phyloP scores from a whole-genome alignment of 2,888 invertebrate genomes.

The Nesidiocoris tenuis region DNA sequence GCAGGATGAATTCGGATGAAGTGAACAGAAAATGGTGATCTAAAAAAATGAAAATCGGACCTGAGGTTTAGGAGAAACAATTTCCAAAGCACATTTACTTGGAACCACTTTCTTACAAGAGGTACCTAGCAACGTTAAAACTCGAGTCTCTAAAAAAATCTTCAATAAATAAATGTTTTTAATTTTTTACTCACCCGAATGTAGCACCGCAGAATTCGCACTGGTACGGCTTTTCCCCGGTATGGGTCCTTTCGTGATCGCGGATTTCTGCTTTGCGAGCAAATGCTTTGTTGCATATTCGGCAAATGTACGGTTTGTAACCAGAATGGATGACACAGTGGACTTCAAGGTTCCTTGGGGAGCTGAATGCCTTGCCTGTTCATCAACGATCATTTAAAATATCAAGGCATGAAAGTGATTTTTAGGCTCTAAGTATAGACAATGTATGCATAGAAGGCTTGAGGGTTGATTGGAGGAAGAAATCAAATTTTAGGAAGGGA shows the following conservation, averaged over 20 bases:
- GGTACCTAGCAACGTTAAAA: too few species aligned
- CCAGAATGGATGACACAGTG: slow-evolving; percentile 79
- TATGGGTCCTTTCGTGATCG: slow-evolving; percentile 80
- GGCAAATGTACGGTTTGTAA: slow-evolving; percentile 68
- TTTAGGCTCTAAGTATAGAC: too few species aligned
- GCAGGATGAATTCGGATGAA: too few species aligned
- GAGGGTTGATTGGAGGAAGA: too few species aligned
- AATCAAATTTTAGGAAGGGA: too few species aligned
- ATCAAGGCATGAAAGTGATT: too few species aligned
- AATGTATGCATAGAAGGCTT: too few species aligned
- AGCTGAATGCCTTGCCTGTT: slow-evolving; percentile 71
- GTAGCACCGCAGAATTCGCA: slow-evolving; percentile 76
- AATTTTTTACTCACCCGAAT: slow-evolving; percentile 59
- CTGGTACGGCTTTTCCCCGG: slow-evolving; percentile 75
- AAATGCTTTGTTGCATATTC: slow-evolving; percentile 71
- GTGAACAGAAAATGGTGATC: too few species aligned
- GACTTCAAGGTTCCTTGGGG: slow-evolving; percentile 73
- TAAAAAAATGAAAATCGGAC: too few species aligned
- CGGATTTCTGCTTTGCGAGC: slow-evolving; percentile 73
- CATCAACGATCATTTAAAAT: slow-evolving; percentile 47
- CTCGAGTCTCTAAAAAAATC: neutral
- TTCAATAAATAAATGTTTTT: neutral
- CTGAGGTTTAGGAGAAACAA: too few species aligned
- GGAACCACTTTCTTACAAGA: too few species aligned
- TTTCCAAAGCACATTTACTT: too few species aligned